Percentiles rank a stretch among this genome's conserved stretches.
phyloP scores from a whole-genome alignment of 2,888 invertebrate species.

The Tiliacea citrago region DNA sequence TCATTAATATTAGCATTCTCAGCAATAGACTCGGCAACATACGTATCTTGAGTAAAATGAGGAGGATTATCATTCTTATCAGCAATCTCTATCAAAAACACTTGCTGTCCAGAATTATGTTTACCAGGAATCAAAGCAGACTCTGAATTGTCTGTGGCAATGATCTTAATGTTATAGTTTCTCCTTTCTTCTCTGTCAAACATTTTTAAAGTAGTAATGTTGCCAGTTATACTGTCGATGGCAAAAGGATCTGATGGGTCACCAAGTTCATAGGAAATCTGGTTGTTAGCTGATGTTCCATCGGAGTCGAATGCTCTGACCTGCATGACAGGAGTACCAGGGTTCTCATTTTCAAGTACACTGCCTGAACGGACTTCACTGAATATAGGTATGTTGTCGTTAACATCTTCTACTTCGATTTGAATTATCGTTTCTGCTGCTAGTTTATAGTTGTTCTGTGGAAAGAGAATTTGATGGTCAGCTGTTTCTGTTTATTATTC shows the following conservation, averaged over 20 bases:
- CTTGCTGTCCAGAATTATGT: constrained; percentile 95
- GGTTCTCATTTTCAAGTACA: constrained; percentile 96
- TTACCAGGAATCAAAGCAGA: constrained; percentile 93
- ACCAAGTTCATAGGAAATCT: constrained; percentile 94
- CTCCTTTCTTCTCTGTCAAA: constrained; percentile 97
- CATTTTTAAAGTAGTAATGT: constrained; percentile 94
- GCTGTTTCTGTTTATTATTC: constrained; percentile 14
- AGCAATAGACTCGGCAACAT: constrained; percentile 93
- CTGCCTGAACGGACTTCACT: constrained; percentile 95
- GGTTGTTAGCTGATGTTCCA: constrained; percentile 95
- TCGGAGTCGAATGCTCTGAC: constrained; percentile 96
- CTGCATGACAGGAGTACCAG: constrained; percentile 96
- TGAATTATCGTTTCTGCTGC: constrained; percentile 95
- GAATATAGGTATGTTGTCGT: constrained; percentile 97
- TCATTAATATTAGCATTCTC: constrained; percentile 96
- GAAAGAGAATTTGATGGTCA: constrained; percentile 20
- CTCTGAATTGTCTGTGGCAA: constrained; percentile 97
- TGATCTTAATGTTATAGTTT: constrained; percentile 97
- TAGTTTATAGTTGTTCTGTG: constrained; percentile 94
- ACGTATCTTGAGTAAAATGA: constrained; percentile 94
- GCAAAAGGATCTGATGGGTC: constrained; percentile 94
- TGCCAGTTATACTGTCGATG: constrained; percentile 96
- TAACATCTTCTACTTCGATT: constrained; percentile 96
- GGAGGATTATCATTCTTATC: constrained; percentile 99
- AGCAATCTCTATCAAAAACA: constrained; percentile 97